A percentile compares a stretch with the other conserved stretches of the same genome.
Conservation (phyloP, 2,113 vertebrate genomes). For the Paradoxurus hermaphroditus region DNA sequence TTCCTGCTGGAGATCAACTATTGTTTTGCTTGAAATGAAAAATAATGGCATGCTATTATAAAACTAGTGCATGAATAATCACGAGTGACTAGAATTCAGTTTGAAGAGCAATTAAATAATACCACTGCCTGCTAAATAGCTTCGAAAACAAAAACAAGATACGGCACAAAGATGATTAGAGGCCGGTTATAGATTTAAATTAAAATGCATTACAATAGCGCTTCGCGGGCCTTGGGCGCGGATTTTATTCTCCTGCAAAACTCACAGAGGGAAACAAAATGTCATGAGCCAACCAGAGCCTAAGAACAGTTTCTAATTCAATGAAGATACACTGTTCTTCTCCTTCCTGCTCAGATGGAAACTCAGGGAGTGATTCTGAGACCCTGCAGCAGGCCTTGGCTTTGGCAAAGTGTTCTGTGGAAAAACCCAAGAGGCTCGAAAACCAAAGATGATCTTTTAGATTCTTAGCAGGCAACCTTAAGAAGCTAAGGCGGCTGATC, state of each 20-base stretch:
- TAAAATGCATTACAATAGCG: background rate
- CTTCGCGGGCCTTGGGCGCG: background rate
- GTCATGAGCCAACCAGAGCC: background rate
- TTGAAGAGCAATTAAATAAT: conserved; percentile 57
- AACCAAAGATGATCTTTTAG: background rate
- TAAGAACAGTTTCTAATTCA: conserved; percentile 15
- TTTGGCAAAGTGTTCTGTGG: background rate
- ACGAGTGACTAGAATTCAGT: conserved; percentile 46
- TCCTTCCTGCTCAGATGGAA: background rate
- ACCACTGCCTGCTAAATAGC: conserved; percentile 34
- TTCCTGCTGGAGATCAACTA: conserved; percentile 43
- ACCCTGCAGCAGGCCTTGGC: background rate
- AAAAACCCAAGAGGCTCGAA: background rate
- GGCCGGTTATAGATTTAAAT: conserved; percentile 8
- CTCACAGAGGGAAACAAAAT: background rate
- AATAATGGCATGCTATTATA: conserved; percentile 37
- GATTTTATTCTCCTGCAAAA: background rate
- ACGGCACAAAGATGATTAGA: background rate
- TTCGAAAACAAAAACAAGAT: conserved; percentile 37
- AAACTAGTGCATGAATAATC: conserved; percentile 52
- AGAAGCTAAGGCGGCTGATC: background rate
- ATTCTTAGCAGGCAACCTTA: background rate
- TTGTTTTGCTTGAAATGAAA: conserved; percentile 59
- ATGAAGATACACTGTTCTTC: background rate
- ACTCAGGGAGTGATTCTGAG: background rate